Conservation (phyloP, 2,113 vertebrate species). For the Phodopus roborovskii region DNA sequence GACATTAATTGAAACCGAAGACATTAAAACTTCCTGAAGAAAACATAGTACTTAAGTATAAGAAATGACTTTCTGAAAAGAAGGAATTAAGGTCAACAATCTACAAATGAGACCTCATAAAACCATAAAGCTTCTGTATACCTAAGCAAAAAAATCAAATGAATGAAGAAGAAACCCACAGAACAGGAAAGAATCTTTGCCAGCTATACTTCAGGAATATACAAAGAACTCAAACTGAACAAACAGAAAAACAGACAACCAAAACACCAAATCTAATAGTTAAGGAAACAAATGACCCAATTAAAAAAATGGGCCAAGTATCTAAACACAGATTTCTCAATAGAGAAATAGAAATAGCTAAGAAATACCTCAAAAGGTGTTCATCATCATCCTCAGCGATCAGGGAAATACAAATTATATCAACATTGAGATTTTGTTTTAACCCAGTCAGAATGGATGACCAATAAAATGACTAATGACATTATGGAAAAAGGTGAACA, state of each 20-base stretch:
- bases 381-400: neutral
- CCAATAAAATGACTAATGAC: no score
- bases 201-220: no score
- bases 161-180: neutral
- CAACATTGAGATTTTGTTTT: neutral
- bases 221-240: neutral
- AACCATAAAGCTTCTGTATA: neutral
- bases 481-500: neutral
- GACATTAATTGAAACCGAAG: neutral
- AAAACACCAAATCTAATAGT: neutral
- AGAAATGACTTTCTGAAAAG: neutral
- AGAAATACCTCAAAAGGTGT: neutral
- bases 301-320: neutral
- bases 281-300: neutral
- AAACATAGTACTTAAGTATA: neutral
- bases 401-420: neutral
- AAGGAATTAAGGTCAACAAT: neutral
- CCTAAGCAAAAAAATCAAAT: neutral
- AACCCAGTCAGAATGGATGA: neutral
- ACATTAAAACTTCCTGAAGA: neutral
- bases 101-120: neutral
- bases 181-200: neutral
- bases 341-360: neutral
- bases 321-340: neutral
- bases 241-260: neutral